Evolutionary conservation across 2,797 vertebrate species (phyloP).

Genomic region (Neopelma chrysocephalum): DNA sequence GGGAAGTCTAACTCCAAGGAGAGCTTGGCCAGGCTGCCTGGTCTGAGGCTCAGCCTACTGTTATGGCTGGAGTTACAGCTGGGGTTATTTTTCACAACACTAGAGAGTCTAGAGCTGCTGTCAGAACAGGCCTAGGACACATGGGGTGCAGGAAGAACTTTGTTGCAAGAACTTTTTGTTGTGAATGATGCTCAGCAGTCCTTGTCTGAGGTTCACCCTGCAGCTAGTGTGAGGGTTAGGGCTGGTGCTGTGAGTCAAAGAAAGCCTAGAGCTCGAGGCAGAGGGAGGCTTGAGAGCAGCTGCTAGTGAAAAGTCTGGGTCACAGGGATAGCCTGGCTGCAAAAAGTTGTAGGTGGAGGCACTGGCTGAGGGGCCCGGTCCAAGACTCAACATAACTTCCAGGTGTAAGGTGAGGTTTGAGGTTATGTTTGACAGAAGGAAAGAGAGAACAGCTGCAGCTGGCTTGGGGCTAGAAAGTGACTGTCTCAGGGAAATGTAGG

Average conservation of each 20-base stretch:
- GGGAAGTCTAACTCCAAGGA: neutral
- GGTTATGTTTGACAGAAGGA: neutral
- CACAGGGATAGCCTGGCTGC: neutral
- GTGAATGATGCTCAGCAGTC: neutral
- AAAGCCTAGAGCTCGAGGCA: neutral
- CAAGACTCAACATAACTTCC: neutral
- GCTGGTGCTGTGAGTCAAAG: neutral
- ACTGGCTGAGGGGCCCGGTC: neutral
- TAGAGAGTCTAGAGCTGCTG: neutral
- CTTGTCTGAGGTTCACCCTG: neutral
- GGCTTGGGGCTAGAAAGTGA: neutral
- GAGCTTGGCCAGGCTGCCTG: neutral
- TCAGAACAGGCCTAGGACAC: neutral
- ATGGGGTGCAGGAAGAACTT: neutral
- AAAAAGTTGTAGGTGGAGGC: neutral
- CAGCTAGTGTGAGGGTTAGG: neutral
- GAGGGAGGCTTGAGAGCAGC: neutral
- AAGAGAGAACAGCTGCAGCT: neutral
- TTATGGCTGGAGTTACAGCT: neutral
- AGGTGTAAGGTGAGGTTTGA: neutral
- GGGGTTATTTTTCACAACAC: neutral
- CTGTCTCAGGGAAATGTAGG: neutral
- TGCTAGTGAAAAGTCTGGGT: neutral
- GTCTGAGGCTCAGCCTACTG: neutral
- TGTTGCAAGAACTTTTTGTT: neutral